Base-by-base conservation (phyloP, 1,140 invertebrate genomes). In the Bombyx mori region DNA sequence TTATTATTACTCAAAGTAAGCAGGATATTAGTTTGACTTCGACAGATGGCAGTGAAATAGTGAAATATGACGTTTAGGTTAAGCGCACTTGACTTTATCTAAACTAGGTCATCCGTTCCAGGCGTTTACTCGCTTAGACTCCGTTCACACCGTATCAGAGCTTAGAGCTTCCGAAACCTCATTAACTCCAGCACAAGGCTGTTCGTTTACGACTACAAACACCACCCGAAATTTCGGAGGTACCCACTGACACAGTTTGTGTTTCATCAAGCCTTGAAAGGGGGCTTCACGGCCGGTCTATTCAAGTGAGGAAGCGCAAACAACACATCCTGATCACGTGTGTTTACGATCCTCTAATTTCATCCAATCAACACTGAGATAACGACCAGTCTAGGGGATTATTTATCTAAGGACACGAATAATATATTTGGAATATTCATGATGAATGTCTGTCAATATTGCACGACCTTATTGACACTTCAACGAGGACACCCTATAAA, bases 241-340 rank as follows among this genome's bases (percentile, higher is more conserved):
- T 65, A 66, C 68, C 71, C 60, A 69, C 62, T 76, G 77, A 74
- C 78, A 81, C 64, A 85, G 82, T 85, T 85, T 85, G 74, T 77
- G 69, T 85, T 82, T 74, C 82, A 82, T 85, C 78, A 75, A 73
- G 67, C 64, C 53, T 60, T 77, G 72, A 77, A 78, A 75, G 65
- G 68, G 67, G 26, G 50, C 52, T 57, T 61, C 59, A 59, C 57
- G 64, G 55, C 56, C 52, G 62, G 56, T 18, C 71, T 67, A 75
- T 75, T 77, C 75, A 73, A 73, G 69, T 62, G 61, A 62, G 69
- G 63, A 67, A 61, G 63, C 60, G 8, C 67, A 77, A 75, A 79
- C 71, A 73, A 65, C 62, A 62, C 50, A 48, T 56, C 42, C 54
- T 63, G 67, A 65, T 64, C 62, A 65, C 66, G 62, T 68, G 44